Base-by-base conservation (phyloP, 2,797 vertebrate species). In the Atherinosoma microstoma region DNA sequence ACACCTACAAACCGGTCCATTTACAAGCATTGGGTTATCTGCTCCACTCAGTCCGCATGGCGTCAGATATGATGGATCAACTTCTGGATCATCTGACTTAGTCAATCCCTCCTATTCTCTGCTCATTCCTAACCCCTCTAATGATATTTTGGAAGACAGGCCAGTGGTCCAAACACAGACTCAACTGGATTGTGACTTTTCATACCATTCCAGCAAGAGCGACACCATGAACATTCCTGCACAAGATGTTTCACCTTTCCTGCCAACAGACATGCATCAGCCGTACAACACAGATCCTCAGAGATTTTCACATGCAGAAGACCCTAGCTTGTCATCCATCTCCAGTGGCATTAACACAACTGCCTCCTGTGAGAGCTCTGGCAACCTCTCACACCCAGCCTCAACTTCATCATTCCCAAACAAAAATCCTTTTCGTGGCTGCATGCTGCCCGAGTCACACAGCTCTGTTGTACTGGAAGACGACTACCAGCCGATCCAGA, bases 401-500 rank as follows among this genome's bases (percentile, higher is more conserved):
- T 40, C 38, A 16, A 40, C 38, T 40, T 2, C 1, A 4, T 6
- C 12, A 75, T 2, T 9, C 2, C 24, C 24, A 1, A 38, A 40
- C 57, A 59, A 72, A 20, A 83, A 72, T 13, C 53, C 71, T 47
- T 18, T 62, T 45, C 70, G 42, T 1, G 0, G 27, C 24, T 16
- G 0, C 6, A 1, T 27, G 57, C 71, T 75, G 11, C 3, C 34
- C n/a, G 57, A 0, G 20, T 69, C 61, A 7, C 1, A 2, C 15
- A 27, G 42, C 30, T 56, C 57, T 34, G 70, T 71, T 35, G n/a
- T n/a, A 40, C 54, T 85, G 62, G 67, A 64, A 1, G 73, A 80
- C 0, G 34, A 34, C 71, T 90, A 88, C 63, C 86, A 89, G 49
- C 20, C 82, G 0, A 73, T 91, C 80, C 73, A 72, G 9, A 79